Conservation (phyloP, 2,888 invertebrate species). For the Eristalis tenax region DNA sequence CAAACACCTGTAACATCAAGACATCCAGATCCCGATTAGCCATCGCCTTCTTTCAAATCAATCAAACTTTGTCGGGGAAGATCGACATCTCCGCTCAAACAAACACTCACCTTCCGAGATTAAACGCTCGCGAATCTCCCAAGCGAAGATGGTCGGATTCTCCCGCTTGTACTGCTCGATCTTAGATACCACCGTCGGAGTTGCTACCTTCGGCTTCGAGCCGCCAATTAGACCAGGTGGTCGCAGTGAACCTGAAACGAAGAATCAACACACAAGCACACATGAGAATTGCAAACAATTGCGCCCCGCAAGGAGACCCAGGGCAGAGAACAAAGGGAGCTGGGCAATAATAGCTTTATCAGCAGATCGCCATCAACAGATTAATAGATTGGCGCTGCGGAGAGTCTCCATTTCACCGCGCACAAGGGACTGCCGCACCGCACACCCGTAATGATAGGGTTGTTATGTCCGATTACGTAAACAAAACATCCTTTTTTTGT, state of each 20-base stretch:
- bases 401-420: not conserved
- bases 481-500: slow-evolving; percentile 77
- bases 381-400: slow-evolving; percentile 49
- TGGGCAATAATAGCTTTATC: slow-evolving; percentile 79
- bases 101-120: slow-evolving; percentile 93
- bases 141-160: slow-evolving; percentile 99
- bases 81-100: slow-evolving; percentile 27
- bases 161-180: slow-evolving; percentile 99
- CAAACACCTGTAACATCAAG: slow-evolving; percentile 89
- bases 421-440: not conserved
- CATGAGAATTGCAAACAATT: slow-evolving; percentile 18
- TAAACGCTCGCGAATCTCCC: slow-evolving; percentile 98
- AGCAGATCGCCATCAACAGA: slow-evolving; percentile 74
- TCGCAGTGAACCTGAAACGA: slow-evolving; percentile 89
- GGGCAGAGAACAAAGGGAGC: slow-evolving; percentile 54
- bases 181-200: slow-evolving; percentile 97
- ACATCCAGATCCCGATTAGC: slow-evolving; percentile 53
- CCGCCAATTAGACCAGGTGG: slow-evolving; percentile 96
- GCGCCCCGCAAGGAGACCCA: not conserved
- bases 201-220: slow-evolving; percentile 98
- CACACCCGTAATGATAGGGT: slow-evolving; percentile 74
- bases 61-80: slow-evolving; percentile 59
- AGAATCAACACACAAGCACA: not conserved
- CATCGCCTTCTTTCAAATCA: slow-evolving; percentile 26
- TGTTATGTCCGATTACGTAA: slow-evolving; percentile 77